A percentile compares a stretch with the other conserved stretches of the same genome.
Conservation (phyloP, 1,140 invertebrate species). For the Drosophila virilis region DNA sequence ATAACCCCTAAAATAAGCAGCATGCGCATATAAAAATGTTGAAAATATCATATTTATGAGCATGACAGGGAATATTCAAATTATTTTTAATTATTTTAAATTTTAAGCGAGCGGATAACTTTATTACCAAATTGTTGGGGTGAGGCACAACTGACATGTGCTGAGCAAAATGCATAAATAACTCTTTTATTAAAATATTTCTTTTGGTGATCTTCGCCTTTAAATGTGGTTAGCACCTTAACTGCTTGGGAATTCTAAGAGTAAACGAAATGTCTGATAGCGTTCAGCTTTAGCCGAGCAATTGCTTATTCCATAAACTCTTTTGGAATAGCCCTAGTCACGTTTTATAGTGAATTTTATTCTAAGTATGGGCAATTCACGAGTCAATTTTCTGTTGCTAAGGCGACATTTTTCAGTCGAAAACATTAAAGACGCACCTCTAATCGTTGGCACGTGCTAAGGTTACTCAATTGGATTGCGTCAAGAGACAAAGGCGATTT, state of each 20-base stretch:
- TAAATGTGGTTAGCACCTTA: no score
- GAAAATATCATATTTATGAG: conserved; percentile 8
- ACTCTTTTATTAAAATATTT: no score
- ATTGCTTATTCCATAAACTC: neutral
- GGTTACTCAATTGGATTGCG: conserved; percentile 58
- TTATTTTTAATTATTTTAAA: neutral
- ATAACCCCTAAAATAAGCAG: neutral
- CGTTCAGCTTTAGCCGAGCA: neutral
- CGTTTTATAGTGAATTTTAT: neutral
- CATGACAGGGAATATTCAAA: conserved; percentile 8
- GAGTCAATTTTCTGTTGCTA: neutral
- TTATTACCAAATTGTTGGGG: neutral
- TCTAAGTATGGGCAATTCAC: conserved; percentile 12
- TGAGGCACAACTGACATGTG: neutral
- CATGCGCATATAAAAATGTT: neutral
- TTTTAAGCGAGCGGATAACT: neutral
- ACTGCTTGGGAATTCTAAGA: neutral
- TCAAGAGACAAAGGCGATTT: conserved; percentile 60
- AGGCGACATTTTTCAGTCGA: neutral
- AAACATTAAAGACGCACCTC: conserved; percentile 59
- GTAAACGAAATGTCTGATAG: neutral
- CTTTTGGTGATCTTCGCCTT: no score
- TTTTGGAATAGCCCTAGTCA: neutral
- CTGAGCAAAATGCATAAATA: no score
- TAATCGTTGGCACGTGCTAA: conserved; percentile 73